Evolutionary conservation across 2,797 vertebrate species (phyloP), one percentile per base, ranked within the genome.

Genomic region (Sebastes flavidus): DNA sequence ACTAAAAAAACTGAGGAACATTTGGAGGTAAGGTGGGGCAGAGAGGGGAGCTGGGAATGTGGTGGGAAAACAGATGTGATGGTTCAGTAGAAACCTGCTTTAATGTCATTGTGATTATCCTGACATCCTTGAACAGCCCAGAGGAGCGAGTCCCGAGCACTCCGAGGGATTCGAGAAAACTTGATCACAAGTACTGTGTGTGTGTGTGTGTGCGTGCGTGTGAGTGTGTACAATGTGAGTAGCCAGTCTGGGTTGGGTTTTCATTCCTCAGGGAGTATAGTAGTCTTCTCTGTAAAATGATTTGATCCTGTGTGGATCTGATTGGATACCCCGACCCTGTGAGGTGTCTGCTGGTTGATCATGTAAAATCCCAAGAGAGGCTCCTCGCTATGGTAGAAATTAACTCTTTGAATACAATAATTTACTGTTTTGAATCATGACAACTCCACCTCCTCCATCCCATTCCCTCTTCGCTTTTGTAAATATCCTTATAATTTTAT

Each of bases 191-290:
- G 77, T 86, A 80, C 72, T 87, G 84, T 88, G 60, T 77, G 16
- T 75, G 75, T 49, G 61, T 63, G n/a, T 24, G 6, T 14, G 60
- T 75, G 42, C 66, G 55, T 69, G 75, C 20, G 42, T 70, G 52
- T 67, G 22, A 66, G 69, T 67, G 63, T 55, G 65, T 52, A 4
- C 12, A 8, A 36, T 49, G 49, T 75, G 60, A 55, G 82, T 59
- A 30, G 55, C 74, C 87, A 73, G 85, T 78, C 75, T 89, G 88
- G 79, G 81, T 87, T 87, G 89, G 83, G 88, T 88, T 86, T 93
- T 89, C 79, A 87, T 94, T 94, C 94, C 95, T 96, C 96, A 96
- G 95, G 95, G 92, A 95, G 81, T 77, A 30, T 49, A 77, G 77
- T 84, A 72, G 85, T 93, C 77, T 87, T 89, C 78, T 90, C 79